phyloP scores from a whole-genome alignment of 2,888 invertebrate genomes.

The Campoplex capitator region DNA sequence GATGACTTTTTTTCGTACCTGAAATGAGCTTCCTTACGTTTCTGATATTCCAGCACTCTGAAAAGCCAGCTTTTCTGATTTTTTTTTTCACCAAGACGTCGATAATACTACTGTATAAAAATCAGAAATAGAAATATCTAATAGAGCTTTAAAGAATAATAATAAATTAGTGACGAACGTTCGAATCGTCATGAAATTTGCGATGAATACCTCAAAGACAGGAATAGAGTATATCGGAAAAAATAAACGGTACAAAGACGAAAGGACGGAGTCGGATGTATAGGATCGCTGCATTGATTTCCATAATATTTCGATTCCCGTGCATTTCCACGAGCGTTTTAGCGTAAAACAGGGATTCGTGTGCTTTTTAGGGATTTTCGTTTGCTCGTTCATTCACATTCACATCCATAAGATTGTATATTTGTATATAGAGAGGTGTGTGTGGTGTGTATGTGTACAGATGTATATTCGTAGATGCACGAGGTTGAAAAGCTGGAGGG shows the following conservation, averaged over 20 bases:
- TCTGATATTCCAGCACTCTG: neutral
- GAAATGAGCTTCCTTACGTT: conserved; percentile 1
- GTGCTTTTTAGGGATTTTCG: conserved; percentile 69
- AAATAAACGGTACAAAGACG: conserved; percentile 61
- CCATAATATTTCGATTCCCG: conserved; percentile 77
- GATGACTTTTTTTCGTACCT: neutral
- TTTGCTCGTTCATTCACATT: conserved; percentile 32
- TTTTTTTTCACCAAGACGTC: neutral
- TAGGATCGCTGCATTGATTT: conserved; percentile 71
- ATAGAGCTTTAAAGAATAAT: neutral
- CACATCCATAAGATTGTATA: neutral
- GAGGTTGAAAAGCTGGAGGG: conserved; percentile 31
- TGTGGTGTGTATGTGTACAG: neutral
- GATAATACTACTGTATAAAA: neutral
- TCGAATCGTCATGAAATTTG: neutral
- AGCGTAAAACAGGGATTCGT: conserved; percentile 71
- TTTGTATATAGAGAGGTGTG: neutral
- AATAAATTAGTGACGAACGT: neutral
- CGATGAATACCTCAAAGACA: conserved; percentile 2
- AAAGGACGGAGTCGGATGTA: conserved; percentile 25
- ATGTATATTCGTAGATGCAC: neutral
- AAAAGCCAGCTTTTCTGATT: neutral
- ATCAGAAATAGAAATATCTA: neutral
- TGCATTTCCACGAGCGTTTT: conserved; percentile 72
- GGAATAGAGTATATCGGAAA: conserved; percentile 38